These are phyloP conservation scores for Dastarcus helophoroides DNA, from an alignment of 2,888 invertebrate genomes.

Conservation along the genomic window DNA sequence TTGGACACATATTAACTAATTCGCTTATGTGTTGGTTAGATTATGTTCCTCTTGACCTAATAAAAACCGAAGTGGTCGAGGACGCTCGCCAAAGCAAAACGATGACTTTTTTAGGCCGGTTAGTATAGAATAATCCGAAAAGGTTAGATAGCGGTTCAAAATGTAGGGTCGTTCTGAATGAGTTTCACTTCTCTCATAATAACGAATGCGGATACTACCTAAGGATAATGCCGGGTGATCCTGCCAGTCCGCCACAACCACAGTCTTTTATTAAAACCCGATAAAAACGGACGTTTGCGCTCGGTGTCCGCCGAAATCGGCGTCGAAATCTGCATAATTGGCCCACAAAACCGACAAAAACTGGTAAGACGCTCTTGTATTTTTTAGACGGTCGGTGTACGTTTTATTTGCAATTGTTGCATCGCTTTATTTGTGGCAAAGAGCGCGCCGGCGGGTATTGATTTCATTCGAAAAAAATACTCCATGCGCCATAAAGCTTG, in stretches of 20 bases:
- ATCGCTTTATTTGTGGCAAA: conserved; percentile 19
- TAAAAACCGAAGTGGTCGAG: too few species aligned
- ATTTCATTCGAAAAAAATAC: conserved; percentile 36
- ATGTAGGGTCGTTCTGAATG: conserved; percentile 1
- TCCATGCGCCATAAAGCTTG: conserved; percentile 36
- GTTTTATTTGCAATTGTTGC: conserved; percentile 7
- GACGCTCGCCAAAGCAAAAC: too few species aligned
- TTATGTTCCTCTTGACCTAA: too few species aligned
- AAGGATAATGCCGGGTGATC: neutral
- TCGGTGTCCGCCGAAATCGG: conserved; percentile 2
- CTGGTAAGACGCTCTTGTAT: neutral
- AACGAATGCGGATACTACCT: conserved; percentile 1
- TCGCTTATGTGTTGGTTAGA: too few species aligned
- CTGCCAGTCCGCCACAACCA: neutral
- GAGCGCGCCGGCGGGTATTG: conserved; percentile 28
- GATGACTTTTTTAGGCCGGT: conserved; percentile 21
- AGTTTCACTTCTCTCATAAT: neutral
- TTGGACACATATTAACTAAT: too few species aligned
- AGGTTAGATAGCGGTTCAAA: conserved; percentile 5
- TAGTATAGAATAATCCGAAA: conserved; percentile 21
- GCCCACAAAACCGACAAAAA: neutral
- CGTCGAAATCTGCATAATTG: neutral
- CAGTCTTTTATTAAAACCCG: conserved; percentile 17
- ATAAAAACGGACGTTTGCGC: conserved; percentile 17
- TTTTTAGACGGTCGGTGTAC: neutral